Evolutionary conservation across 2,113 vertebrate genomes (phyloP), one percentile per base, ranked within the genome.

Genomic region (Meleagris gallopavo): DNA sequence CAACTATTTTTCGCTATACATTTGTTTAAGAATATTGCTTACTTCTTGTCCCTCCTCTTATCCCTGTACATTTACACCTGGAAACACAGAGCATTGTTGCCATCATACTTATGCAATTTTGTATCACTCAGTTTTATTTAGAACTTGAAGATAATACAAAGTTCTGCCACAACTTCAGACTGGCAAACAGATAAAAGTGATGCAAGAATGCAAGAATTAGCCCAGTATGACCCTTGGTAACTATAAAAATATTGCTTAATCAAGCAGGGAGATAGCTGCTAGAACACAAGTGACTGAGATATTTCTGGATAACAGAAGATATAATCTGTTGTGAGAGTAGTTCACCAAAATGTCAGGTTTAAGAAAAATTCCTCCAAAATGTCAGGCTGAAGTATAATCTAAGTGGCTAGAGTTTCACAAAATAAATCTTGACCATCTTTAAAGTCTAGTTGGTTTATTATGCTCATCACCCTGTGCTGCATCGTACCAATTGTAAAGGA

Each of bases 311-410:
- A 88, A 55, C 25, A 75, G 82, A 50, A 92, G 45, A 95, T 70
- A 55, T 73, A 89, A 89, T 89, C 46, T 80, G 32, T 64, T 95
- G 34, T 95, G 55, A 94, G 46, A 43, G 87, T 45, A 81, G 78
- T 74, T 89, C 87, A 72, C 64, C 55, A 76, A 80, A 95, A 91
- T 92, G 89, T 72, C 89, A 96, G 8, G 21, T 78, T 90, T 90
- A 93, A 93, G 78, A 93, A 91, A 93, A 96, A 93, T 69, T 88
- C 40, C 54, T 87, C 32, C 19, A 89, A 84, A 94, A 94, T 91
- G 46, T 75, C 65, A 90, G 3, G 25, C 43, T 90, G 74, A 83
- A 83, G 55, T 74, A 94, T 83, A 97, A 76, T 80, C 29, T 60
- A 62, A 73, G 36, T 48, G 21, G 13, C 36, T 85, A 48, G 20